phyloP scores from a whole-genome alignment of 2,888 invertebrate species.

The Drosophila stalkeri region DNA sequence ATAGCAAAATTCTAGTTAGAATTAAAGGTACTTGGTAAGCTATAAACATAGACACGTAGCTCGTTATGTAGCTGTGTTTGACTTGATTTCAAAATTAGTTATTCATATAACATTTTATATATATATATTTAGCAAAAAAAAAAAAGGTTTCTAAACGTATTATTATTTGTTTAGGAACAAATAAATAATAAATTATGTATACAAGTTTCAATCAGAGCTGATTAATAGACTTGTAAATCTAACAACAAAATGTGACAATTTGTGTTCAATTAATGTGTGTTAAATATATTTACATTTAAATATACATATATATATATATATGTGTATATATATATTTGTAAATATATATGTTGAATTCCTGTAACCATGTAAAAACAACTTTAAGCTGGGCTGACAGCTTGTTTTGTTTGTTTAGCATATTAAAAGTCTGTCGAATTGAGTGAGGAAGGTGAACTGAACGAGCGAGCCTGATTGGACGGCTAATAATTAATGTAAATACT shows the following conservation, averaged over 20 bases:
- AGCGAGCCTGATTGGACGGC: conserved; percentile 24
- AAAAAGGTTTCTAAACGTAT: no score
- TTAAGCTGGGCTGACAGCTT: conserved; percentile 37
- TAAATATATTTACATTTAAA: conserved; percentile 14
- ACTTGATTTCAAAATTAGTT: no score
- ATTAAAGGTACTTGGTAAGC: no score
- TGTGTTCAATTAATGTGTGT: conserved; percentile 23
- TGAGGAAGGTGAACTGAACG: conserved; percentile 32
- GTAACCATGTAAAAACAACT: conserved; percentile 18
- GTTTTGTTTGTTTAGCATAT: conserved; percentile 38
- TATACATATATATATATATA: neutral
- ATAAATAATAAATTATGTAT: neutral
- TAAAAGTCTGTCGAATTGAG: conserved; percentile 35
- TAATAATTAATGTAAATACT: conserved; percentile 44
- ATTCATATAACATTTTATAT: no score
- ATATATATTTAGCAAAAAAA: neutral
- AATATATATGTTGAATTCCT: neutral
- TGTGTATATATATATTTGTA: neutral
- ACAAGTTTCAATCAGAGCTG: neutral
- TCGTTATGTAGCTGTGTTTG: no score
- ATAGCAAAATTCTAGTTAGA: no score
- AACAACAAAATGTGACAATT: conserved; percentile 6
- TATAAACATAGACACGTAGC: no score
- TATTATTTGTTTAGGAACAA: neutral
- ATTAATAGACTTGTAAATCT: neutral